Evolutionary conservation across 2,888 invertebrate genomes (phyloP), one percentile per base, ranked within the genome.

Genomic region (Chymomyza caudatula): DNA sequence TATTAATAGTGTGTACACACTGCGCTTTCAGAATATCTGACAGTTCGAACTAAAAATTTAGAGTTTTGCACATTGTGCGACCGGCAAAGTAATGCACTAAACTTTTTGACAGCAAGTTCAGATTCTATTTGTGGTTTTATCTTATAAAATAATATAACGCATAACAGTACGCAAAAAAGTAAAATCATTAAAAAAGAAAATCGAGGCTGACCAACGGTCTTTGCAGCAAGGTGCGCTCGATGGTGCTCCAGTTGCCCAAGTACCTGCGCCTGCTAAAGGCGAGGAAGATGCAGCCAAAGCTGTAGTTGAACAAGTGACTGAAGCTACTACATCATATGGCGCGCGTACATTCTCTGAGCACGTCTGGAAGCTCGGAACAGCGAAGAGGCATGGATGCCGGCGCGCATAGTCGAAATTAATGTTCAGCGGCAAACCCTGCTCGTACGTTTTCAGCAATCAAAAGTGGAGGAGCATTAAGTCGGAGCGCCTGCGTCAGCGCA

Each of bases 391-490:
- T n/a, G n/a, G n/a, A n/a, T n/a, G n/a, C n/a, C n/a, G n/a, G n/a
- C n/a, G n/a, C n/a, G n/a, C n/a, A n/a, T n/a, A n/a, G n/a, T n/a
- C n/a, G 97, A 97, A 89, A 94, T 97, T 88, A 95, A 94, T 90
- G 95, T 94, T 60, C 96, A 97, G 71, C 93, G 94, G 85, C 95
- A 96, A 90, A 95, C 97, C 1, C 91, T 97, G 60, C 95, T 98
- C 64, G 96, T 96, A 90, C 78, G 82, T 2, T 98, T 97, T 90
- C n/a, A n/a, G n/a, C n/a, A n/a, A n/a, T n/a, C n/a, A n/a, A n/a
- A n/a, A n/a, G n/a, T n/a, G 49, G 91, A 94, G 3, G 96, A 96
- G 1, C 97, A 97, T 83, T 92, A n/a, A n/a, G n/a, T n/a, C n/a
- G n/a, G n/a, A n/a, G n/a, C n/a, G n/a, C n/a, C n/a, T n/a, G n/a